phyloP scores from a whole-genome alignment of 2,113 vertebrate genomes.

The Myocastor coypus region DNA sequence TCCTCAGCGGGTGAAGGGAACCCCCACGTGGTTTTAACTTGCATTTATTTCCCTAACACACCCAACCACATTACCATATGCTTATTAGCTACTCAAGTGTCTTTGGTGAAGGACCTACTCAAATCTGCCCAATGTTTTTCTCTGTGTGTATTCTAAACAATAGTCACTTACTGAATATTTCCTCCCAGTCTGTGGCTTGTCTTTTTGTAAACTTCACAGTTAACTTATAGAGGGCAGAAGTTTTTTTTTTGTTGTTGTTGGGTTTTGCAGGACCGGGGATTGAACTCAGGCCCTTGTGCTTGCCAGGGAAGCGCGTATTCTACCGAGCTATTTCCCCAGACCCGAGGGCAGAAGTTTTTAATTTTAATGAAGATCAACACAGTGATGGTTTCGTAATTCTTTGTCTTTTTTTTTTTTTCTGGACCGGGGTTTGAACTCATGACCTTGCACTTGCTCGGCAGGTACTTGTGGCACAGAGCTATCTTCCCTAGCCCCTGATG shows the following conservation, averaged over 20 bases:
- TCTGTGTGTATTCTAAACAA: not conserved
- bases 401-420: too few species aligned
- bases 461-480: too few species aligned
- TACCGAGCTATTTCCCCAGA: too few species aligned
- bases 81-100: not conserved
- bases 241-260: too few species aligned
- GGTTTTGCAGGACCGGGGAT: too few species aligned
- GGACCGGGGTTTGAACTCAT: too few species aligned
- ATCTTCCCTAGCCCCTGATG: too few species aligned
- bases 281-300: too few species aligned
- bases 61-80: not conserved
- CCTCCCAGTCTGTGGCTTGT: too few species aligned
- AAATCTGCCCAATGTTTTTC: not conserved
- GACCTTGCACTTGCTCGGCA: too few species aligned
- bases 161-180: not conserved
- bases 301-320: too few species aligned
- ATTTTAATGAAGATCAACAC: not conserved
- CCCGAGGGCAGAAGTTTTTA: not conserved
- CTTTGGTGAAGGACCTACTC: not conserved
- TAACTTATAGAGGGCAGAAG: not conserved
- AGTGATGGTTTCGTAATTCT: too few species aligned
- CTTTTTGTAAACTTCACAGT: not conserved
- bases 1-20: not conserved
- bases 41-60: not conserved
- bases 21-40: not conserved